phyloP scores from a whole-genome alignment of 2,797 vertebrate species.

The Fringilla coelebs region DNA sequence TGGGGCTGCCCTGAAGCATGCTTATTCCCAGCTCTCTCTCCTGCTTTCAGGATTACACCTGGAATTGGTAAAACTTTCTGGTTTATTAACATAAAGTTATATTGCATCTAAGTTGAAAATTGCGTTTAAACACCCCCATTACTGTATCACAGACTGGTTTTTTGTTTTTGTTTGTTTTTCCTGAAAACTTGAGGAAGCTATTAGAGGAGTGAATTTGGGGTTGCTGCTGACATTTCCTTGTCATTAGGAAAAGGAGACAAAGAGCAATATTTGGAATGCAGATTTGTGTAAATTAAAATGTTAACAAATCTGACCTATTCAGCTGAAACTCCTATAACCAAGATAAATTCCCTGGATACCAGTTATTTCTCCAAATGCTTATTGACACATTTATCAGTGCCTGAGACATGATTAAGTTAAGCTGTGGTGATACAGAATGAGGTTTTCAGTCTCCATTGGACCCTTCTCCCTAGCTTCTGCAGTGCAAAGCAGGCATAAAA shows the following conservation, averaged over 20 bases:
- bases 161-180: conserved; percentile 54
- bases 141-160: not conserved
- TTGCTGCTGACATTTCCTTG: conserved; percentile 53
- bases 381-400: conserved; percentile 48
- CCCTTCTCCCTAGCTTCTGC: not conserved
- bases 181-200: conserved; percentile 17
- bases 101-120: not conserved
- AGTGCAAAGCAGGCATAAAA: not conserved
- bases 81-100: not conserved
- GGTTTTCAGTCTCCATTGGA: not conserved
- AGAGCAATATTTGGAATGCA: conserved; percentile 50
- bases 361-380: conserved; percentile 43
- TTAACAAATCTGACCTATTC: conserved; percentile 68
- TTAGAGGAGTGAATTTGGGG: conserved; percentile 34
- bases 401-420: not conserved
- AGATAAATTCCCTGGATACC: conserved; percentile 58
- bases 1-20: not conserved
- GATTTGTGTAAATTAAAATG: conserved; percentile 64
- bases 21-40: not conserved
- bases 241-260: conserved; percentile 6
- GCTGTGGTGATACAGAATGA: not conserved
- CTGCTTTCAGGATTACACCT: not conserved
- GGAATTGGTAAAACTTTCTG: conserved; percentile 2
- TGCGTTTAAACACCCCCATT: not conserved
- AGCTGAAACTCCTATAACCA: conserved; percentile 45